A percentile compares a stretch with the other conserved stretches of the same genome.
These are phyloP conservation scores for Melanotaenia nigrans DNA, from an alignment of 2,797 vertebrate genomes.

Conservation along the genomic window DNA sequence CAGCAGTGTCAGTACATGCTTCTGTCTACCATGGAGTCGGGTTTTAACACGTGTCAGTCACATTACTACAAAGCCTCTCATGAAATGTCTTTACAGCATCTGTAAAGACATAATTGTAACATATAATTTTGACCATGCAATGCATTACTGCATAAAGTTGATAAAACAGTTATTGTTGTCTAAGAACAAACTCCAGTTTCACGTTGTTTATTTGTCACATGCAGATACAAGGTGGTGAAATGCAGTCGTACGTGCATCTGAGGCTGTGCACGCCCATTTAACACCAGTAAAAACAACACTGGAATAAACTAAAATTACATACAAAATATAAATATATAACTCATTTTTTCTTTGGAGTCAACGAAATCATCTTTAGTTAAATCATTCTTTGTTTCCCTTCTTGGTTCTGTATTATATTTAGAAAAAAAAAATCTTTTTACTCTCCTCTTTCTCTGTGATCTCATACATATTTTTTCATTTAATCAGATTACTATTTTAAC, in stretches of 20 bases:
- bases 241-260: no score
- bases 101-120: constrained; percentile 23
- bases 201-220: no score
- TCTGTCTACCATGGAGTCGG: constrained; percentile 26
- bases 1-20: constrained; percentile 27
- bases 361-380: constrained; percentile 57
- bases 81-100: constrained; percentile 37
- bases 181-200: constrained; percentile 12
- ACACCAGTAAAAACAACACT: no score
- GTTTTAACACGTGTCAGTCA: constrained; percentile 49
- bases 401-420: constrained; percentile 64
- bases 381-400: constrained; percentile 22
- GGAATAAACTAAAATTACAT: no score
- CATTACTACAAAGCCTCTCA: constrained; percentile 15
- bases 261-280: no score
- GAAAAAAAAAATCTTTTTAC: constrained; percentile 68
- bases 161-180: constrained; percentile 21
- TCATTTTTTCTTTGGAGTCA: constrained; percentile 22
- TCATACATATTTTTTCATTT: constrained; percentile 56
- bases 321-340: neutral
- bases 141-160: constrained; percentile 79
- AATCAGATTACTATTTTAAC: constrained; percentile 69
- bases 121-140: constrained; percentile 77
- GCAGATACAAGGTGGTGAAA: no score
- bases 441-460: constrained; percentile 59